phyloP scores from a whole-genome alignment of 2,888 invertebrate species.

The Drosophila helvetica region DNA sequence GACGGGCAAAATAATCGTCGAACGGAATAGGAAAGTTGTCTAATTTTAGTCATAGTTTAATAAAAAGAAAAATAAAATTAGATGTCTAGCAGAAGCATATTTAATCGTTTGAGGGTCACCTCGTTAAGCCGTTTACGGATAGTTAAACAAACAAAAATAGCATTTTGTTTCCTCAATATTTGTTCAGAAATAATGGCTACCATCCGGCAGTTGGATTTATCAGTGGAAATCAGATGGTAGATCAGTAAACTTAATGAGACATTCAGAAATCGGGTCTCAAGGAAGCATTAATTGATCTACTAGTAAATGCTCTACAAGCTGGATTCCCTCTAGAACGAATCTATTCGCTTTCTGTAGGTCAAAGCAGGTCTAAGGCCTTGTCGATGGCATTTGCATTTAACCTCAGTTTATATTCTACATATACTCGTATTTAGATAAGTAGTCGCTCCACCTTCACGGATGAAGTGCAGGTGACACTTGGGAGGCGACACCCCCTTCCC shows the following conservation, averaged over 20 bases:
- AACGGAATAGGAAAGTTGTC: background rate
- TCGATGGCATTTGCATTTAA: conserved; percentile 58
- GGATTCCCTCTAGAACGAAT: background rate
- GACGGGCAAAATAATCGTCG: conserved; percentile 8
- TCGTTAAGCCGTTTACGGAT: background rate
- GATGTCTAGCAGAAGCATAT: no score
- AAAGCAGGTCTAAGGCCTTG: conserved; percentile 41
- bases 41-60: background rate
- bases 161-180: background rate
- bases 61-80: no score
- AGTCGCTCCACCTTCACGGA: conserved; percentile 37
- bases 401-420: conserved; percentile 48
- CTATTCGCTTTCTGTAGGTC: conserved; percentile 7
- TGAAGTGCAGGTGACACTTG: conserved; percentile 30
- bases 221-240: background rate
- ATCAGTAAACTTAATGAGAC: background rate
- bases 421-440: conserved; percentile 7
- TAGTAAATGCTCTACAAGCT: background rate
- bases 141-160: background rate
- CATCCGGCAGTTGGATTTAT: background rate
- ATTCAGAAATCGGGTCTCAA: background rate
- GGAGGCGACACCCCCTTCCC: background rate
- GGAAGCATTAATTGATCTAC: background rate
- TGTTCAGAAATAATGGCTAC: background rate
- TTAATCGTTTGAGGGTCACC: background rate